Evolutionary conservation across 2,113 vertebrate species (phyloP), one percentile per base, ranked within the genome.

Genomic region (Shinisaurus crocodilurus): DNA sequence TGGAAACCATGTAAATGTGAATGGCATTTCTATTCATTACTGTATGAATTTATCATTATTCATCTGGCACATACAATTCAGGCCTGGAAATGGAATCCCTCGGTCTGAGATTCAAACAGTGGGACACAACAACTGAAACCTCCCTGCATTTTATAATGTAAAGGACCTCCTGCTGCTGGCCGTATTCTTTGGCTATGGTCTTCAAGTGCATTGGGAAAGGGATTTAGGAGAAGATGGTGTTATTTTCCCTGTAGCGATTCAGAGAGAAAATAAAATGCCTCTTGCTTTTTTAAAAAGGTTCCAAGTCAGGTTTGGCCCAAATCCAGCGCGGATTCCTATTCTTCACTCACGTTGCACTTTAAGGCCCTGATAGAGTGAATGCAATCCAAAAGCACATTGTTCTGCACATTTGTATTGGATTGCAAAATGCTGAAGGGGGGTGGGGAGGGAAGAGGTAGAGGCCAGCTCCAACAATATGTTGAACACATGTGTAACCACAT

Each of bases 91-190:
- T 80, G 81, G 48, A 27, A 69, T 37, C 63, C 2, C 77, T 15
- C 34, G 40, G 27, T 48, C 27, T 91, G 82, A 63, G 40, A 43
- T 1, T 23, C 1, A n/a, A 87, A 8, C n/a, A 60, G 4, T 0
- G 92, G 45, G 1, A 29, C 37, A 29, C 37, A 0, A 87, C 34
- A 48, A 32, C 63, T 32, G 23, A 85, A 2, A 8, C 1, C 74
- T 85, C 70, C 0, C 0, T 43, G 6, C 1, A 48, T 8, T 0
- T 60, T 75, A 3, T n/a, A 60, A 7, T 57, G 67, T 43, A 0
- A 86, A 87, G 37, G 70, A 45, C 0, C 16, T 50, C 18, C 0
- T 0, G 25, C 60, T 91, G 70, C 37, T 90, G 57, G 25, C 43
- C 4, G 8, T 40, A 8, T 70, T 82, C 63, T 34, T 50, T 69